These are phyloP conservation scores for Mormyrus lacerda DNA, from an alignment of 2,113 vertebrate species.

Conservation along the genomic window DNA sequence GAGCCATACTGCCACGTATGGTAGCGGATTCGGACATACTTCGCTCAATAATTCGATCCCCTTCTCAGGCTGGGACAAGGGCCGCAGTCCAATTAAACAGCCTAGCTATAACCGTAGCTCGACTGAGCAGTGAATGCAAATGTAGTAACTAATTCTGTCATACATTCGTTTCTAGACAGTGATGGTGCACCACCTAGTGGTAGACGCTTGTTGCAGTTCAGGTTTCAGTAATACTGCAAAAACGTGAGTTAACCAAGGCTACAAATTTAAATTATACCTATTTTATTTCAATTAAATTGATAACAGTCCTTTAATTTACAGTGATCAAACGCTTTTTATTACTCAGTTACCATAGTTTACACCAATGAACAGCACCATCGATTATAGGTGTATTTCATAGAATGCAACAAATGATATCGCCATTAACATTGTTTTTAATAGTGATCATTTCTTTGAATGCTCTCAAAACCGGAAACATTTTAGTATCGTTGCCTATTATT, in stretches of 20 bases:
- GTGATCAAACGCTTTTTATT: neutral
- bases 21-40: too few species aligned
- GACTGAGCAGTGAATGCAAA: too few species aligned
- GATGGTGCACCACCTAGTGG: neutral
- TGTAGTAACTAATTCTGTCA: neutral
- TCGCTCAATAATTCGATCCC: too few species aligned
- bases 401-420: neutral
- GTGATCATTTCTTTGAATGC: too few species aligned
- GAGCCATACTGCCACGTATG: too few species aligned
- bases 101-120: too few species aligned
- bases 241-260: neutral
- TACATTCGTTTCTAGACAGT: neutral
- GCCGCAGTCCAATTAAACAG: too few species aligned
- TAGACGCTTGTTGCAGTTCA: neutral
- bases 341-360: neutral
- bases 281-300: neutral
- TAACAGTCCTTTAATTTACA: neutral
- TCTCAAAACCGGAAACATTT: neutral
- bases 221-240: neutral
- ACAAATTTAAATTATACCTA: neutral
- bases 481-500: neutral
- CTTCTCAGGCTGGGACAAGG: too few species aligned
- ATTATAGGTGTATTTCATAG: neutral
- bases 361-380: neutral
- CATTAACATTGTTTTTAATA: neutral